phyloP scores from a whole-genome alignment of 2,888 invertebrate genomes.

The Nomada hirtipes region DNA sequence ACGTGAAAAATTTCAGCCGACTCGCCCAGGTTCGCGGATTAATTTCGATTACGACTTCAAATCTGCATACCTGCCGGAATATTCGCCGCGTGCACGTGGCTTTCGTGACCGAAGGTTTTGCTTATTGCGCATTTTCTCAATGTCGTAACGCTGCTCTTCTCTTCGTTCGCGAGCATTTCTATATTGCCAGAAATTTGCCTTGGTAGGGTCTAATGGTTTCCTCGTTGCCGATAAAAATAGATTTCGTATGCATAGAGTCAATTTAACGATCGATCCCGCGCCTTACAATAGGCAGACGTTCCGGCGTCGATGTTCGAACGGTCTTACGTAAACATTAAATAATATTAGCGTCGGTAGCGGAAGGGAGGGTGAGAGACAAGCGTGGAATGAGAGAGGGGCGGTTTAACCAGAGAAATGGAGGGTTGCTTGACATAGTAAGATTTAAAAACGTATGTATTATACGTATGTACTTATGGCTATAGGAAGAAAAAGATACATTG shows the following conservation, averaged over 20 bases:
- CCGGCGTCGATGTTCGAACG: constrained; percentile 9
- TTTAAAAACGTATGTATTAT: background rate
- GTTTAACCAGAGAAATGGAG: background rate
- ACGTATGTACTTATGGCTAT: background rate
- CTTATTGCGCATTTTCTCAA: background rate
- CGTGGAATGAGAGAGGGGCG: background rate
- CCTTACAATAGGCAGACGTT: constrained; percentile 37
- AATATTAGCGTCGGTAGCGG: constrained; percentile 30
- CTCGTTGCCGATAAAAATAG: constrained; percentile 26
- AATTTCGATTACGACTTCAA: constrained; percentile 30
- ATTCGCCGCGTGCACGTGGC: background rate
- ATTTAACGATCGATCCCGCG: constrained; percentile 43
- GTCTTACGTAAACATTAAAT: constrained; percentile 54
- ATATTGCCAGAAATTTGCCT: background rate
- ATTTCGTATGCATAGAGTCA: constrained; percentile 29
- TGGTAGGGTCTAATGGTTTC: constrained; percentile 3
- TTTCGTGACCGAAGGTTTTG: constrained; percentile 23
- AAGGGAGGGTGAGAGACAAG: background rate
- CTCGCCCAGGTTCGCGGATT: background rate
- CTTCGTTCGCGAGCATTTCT: background rate
- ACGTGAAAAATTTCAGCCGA: constrained; percentile 3
- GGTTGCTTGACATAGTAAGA: background rate
- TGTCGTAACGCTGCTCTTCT: background rate
- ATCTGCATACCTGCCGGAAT: constrained; percentile 20
- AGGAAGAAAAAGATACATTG: background rate